phyloP scores from a whole-genome alignment of 1,140 invertebrate species.

The Drosophila fuyamai region DNA sequence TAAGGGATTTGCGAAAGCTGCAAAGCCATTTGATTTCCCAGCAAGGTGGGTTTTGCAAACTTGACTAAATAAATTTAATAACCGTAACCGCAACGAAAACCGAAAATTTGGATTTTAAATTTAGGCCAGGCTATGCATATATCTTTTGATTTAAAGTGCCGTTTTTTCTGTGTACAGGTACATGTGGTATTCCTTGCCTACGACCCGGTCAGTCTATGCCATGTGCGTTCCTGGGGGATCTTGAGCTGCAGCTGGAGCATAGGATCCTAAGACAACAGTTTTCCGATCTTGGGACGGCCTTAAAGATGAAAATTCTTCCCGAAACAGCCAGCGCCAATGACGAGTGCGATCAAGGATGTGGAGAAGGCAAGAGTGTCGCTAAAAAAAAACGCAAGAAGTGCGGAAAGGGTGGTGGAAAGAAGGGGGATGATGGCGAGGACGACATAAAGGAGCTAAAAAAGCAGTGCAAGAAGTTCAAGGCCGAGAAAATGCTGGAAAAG shows the following conservation, averaged over 20 bases:
- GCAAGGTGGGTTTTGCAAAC: neutral
- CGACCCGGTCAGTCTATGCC: constrained; percentile 2
- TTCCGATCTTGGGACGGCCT: neutral
- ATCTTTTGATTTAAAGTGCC: neutral
- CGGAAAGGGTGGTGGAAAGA: constrained; percentile 4
- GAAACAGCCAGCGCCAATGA: constrained; percentile 8
- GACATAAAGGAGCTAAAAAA: neutral
- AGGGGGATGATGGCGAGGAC: constrained; percentile 2
- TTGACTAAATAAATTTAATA: neutral
- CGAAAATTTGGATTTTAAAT: too few species aligned
- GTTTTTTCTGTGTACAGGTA: neutral
- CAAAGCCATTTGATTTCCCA: neutral
- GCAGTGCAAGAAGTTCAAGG: neutral
- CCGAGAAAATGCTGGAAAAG: neutral
- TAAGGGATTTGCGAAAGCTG: neutral
- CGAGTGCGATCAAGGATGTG: neutral
- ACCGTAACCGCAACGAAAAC: neutral
- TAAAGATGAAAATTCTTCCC: neutral
- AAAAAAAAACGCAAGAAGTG: neutral
- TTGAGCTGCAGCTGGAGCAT: constrained; percentile 5
- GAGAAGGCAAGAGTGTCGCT: neutral
- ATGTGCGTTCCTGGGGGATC: constrained; percentile 3
- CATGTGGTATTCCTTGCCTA: neutral
- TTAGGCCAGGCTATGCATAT: too few species aligned
- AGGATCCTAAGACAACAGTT: neutral